Conservation (phyloP, 2,888 invertebrate species). For the Capitulum mitella region DNA sequence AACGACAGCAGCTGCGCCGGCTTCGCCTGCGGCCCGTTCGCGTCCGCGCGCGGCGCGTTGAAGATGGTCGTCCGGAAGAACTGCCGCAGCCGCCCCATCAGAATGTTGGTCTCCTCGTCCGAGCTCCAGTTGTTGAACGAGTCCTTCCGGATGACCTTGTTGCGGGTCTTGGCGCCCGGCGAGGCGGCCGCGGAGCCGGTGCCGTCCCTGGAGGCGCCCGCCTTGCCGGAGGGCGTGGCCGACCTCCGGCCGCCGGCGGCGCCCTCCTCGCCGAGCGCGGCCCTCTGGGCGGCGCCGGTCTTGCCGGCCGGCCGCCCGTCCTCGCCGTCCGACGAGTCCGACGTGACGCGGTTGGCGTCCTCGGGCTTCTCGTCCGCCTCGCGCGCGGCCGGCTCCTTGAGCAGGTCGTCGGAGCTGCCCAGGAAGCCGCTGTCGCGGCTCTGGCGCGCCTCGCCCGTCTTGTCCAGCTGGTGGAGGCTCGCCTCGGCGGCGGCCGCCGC, state of each 20-base stretch:
- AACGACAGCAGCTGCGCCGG: slow-evolving; percentile 81
- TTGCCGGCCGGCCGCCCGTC: neutral
- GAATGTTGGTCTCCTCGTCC: slow-evolving; percentile 85
- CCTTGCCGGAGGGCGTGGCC: neutral
- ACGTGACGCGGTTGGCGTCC: neutral
- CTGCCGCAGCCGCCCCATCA: slow-evolving; percentile 91
- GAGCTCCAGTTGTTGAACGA: slow-evolving; percentile 76
- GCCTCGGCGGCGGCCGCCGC: neutral
- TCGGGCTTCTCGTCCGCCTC: slow-evolving; percentile 42
- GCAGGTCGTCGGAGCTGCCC: slow-evolving; percentile 76
- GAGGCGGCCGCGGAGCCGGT: neutral
- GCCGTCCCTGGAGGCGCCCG: neutral
- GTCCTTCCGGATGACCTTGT: slow-evolving; percentile 18
- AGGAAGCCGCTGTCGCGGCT: slow-evolving; percentile 83
- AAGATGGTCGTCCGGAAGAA: slow-evolving; percentile 86
- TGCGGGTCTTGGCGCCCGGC: neutral
- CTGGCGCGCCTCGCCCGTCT: slow-evolving; percentile 48
- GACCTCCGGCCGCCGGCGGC: neutral
- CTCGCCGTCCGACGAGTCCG: neutral
- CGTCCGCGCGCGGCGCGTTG: slow-evolving; percentile 40
- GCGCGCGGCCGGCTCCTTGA: slow-evolving; percentile 47
- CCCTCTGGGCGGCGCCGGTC: neutral
- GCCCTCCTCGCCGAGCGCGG: neutral
- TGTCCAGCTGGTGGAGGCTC: neutral
- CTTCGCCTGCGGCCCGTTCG: slow-evolving; percentile 46